Evolutionary conservation across 2,113 vertebrate species (phyloP).

Genomic region (Panthera uncia): DNA sequence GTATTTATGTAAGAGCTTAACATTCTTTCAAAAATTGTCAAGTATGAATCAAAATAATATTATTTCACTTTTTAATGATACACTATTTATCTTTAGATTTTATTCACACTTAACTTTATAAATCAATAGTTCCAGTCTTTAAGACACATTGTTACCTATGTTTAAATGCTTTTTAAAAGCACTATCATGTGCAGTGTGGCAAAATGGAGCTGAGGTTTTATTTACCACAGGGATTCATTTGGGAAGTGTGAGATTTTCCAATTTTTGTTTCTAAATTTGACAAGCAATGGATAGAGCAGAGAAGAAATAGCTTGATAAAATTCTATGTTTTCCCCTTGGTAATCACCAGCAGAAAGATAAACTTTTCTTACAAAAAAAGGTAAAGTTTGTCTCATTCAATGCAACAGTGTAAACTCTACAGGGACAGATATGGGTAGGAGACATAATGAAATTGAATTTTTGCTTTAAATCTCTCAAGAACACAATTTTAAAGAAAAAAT

Average conservation of each 20-base stretch:
- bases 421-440: background rate
- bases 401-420: background rate
- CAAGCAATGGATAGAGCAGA: conserved; percentile 1
- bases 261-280: conserved; percentile 69
- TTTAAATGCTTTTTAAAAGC: conserved; percentile 68
- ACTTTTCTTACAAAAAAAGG: background rate
- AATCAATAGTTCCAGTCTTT: conserved; percentile 82
- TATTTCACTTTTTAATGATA: conserved; percentile 84
- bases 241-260: conserved; percentile 62
- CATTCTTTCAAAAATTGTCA: conserved; percentile 88
- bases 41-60: conserved; percentile 90
- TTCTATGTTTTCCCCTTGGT: background rate
- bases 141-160: conserved; percentile 57
- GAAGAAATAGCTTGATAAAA: conserved; percentile 51
- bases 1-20: conserved; percentile 86
- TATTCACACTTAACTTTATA: conserved; percentile 87
- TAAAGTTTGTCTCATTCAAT: background rate
- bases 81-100: conserved; percentile 82
- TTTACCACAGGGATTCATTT: conserved; percentile 62
- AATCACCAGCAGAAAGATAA: conserved; percentile 21
- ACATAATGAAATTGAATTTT: background rate
- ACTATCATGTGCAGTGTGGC: conserved; percentile 50
- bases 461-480: conserved; percentile 4
- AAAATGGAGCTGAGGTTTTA: background rate
- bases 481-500: conserved; percentile 31